Evolutionary conservation across 2,888 invertebrate species (phyloP).

Genomic region (Agrotis exclamationis): DNA sequence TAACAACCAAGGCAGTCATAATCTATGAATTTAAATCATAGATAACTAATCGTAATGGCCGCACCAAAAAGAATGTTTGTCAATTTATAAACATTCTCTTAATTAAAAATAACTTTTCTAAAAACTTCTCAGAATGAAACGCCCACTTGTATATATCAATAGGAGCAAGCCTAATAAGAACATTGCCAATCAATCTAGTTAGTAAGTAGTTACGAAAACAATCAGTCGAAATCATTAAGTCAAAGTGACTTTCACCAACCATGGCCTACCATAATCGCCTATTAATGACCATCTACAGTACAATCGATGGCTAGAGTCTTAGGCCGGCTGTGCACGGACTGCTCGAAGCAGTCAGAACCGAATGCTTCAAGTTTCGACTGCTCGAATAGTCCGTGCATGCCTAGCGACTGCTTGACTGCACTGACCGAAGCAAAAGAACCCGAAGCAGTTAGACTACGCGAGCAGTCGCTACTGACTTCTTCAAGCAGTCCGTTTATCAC

Average conservation of each 20-base stretch:
- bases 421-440: no score
- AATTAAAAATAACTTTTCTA: background rate
- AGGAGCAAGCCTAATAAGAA: conserved; percentile 40
- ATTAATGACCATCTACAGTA: conserved; percentile 50
- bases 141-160: background rate
- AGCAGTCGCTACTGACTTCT: no score
- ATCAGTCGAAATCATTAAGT: conserved; percentile 61
- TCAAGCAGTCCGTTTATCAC: no score
- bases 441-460: no score
- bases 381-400: no score
- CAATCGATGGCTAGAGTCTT: conserved; percentile 36
- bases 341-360: no score
- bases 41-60: background rate
- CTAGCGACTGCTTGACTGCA: no score
- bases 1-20: background rate
- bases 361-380: no score
- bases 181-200: conserved; percentile 57
- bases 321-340: background rate
- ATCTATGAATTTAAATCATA: background rate
- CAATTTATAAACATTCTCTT: background rate
- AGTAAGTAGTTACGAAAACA: conserved; percentile 60
- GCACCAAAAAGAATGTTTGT: background rate
- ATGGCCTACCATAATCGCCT: conserved; percentile 20
- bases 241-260: conserved; percentile 57
- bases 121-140: no score